These are phyloP conservation scores for Eudasyphora cyanicolor DNA, from an alignment of 2,888 invertebrate species.

Conservation along the genomic window DNA sequence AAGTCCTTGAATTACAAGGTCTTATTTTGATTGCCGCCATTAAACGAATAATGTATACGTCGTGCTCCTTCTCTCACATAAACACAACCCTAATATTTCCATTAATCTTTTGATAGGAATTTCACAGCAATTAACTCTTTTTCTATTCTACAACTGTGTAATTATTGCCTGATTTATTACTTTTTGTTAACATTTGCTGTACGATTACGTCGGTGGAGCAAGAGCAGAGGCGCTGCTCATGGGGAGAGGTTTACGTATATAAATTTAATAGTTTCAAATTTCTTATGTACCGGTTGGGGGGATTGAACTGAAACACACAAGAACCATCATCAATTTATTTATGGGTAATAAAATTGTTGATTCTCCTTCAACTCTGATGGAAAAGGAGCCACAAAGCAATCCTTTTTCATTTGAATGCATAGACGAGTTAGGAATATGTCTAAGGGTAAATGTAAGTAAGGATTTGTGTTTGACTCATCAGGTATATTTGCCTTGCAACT, in stretches of 20 bases:
- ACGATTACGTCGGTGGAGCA: too few relatives aligned
- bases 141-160: background rate
- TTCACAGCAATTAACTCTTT: slow-evolving; percentile 10
- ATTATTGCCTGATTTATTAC: slow-evolving; percentile 9
- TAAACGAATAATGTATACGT: too few relatives aligned
- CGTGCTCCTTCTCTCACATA: background rate
- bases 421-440: too few relatives aligned
- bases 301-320: background rate
- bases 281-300: background rate
- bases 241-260: background rate
- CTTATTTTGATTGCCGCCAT: too few relatives aligned
- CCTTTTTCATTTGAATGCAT: background rate
- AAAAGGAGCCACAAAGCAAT: background rate
- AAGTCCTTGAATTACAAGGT: too few relatives aligned
- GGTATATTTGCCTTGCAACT: too few relatives aligned
- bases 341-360: slow-evolving; percentile 6
- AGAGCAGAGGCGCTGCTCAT: too few relatives aligned
- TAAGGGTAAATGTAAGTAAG: too few relatives aligned
- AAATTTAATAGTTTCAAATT: slow-evolving; percentile 1
- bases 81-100: background rate
- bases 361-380: background rate
- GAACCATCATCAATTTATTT: background rate
- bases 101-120: background rate
- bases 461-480: too few relatives aligned
- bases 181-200: background rate